Conservation (phyloP, 1,140 invertebrate genomes). For the Drosophila pallidifrons region DNA sequence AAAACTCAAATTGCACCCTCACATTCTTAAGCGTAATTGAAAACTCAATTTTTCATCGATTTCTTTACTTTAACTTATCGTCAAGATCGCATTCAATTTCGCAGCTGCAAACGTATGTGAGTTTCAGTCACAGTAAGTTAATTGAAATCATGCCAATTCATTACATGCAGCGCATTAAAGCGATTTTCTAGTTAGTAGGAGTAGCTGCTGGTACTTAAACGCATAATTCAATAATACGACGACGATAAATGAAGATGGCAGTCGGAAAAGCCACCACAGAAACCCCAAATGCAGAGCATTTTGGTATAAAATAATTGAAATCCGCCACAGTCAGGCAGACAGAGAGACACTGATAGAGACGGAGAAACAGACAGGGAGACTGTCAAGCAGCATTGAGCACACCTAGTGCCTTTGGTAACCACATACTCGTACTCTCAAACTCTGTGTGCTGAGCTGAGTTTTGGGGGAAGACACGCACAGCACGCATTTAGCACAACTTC, state of each 20-base stretch:
- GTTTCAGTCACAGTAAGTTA: conserved; percentile 14
- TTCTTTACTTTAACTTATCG: neutral
- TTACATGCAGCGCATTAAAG: conserved; percentile 40
- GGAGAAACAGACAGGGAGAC: neutral
- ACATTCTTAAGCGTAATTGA: neutral
- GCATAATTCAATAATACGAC: conserved; percentile 78
- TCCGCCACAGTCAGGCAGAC: conserved; percentile 39
- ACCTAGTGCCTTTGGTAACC: conserved; percentile 31
- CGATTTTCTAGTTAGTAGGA: conserved; percentile 21
- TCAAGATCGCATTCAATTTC: neutral
- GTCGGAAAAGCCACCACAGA: conserved; percentile 43
- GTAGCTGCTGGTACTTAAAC: conserved; percentile 39
- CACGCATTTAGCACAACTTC: conserved; percentile 83
- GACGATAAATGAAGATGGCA: conserved; percentile 62
- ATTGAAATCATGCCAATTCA: conserved; percentile 48
- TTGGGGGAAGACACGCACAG: conserved; percentile 51
- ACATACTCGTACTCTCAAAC: conserved; percentile 12
- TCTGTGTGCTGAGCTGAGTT: neutral
- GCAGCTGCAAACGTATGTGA: neutral
- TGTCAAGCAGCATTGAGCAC: conserved; percentile 2
- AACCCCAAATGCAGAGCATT: conserved; percentile 57
- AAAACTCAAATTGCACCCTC: too few species aligned
- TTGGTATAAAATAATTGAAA: conserved; percentile 71
- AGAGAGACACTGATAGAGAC: neutral
- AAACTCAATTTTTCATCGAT: neutral